Evolutionary conservation across 1,140 invertebrate species (phyloP).

Genomic region (Cherax quadricarinatus): DNA sequence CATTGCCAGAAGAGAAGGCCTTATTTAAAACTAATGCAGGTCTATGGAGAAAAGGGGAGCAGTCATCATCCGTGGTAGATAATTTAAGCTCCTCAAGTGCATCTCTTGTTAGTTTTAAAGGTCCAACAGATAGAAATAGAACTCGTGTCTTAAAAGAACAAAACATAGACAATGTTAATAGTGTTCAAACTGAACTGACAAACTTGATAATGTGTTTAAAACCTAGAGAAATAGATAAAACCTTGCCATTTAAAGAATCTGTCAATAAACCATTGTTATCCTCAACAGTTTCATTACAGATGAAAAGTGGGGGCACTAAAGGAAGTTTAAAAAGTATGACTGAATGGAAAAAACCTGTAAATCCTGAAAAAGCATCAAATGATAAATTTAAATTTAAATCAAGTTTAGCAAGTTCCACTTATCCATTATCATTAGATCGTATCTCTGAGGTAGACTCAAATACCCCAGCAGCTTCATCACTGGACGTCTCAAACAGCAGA

Average conservation of each 20-base stretch:
- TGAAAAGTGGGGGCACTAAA: not conserved
- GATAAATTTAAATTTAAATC: not conserved
- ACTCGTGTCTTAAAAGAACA: not conserved
- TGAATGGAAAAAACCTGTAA: not conserved
- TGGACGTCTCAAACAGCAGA: no score
- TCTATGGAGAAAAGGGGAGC: not conserved
- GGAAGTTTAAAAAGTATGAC: not conserved
- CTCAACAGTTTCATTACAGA: not conserved
- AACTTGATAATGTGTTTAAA: slow-evolving; percentile 18
- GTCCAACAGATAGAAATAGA: not conserved
- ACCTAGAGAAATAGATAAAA: not conserved
- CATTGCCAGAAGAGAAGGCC: not conserved
- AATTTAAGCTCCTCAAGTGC: not conserved
- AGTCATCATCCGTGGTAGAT: not conserved
- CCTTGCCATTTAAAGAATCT: not conserved
- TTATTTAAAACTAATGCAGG: not conserved
- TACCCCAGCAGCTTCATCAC: not conserved
- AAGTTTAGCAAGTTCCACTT: slow-evolving; percentile 3
- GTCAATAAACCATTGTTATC: not conserved
- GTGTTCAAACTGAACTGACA: slow-evolving; percentile 6
- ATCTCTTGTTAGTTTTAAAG: not conserved
- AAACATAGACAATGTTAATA: not conserved
- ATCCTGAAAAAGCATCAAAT: not conserved
- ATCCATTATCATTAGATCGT: not conserved
- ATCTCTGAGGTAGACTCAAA: slow-evolving; percentile 38